phyloP scores from a whole-genome alignment of 1,140 invertebrate species.

The Papilio xuthus region DNA sequence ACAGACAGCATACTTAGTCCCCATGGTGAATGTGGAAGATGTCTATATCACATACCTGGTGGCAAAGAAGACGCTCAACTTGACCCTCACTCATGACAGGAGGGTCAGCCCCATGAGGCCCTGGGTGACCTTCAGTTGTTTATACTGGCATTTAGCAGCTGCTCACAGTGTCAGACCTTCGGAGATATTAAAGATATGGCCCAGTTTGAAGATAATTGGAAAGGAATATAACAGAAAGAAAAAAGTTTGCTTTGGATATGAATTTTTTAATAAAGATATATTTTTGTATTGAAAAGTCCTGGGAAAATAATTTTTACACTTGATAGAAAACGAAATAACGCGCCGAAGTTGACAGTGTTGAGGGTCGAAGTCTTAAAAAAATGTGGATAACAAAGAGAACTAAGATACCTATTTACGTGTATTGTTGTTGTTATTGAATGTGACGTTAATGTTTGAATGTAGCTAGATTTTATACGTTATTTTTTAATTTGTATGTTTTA shows the following conservation, averaged over 20 bases:
- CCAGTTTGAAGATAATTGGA: constrained; percentile 43
- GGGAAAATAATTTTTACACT: too few species aligned
- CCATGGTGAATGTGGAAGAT: constrained; percentile 71
- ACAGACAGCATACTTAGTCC: constrained; percentile 47
- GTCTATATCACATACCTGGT: constrained; percentile 71
- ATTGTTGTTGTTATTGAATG: too few species aligned
- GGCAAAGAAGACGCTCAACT: constrained; percentile 47
- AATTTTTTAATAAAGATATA: constrained; percentile 48
- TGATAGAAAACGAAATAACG: too few species aligned
- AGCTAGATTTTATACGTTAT: too few species aligned
- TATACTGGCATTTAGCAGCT: constrained; percentile 57
- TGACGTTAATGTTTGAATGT: too few species aligned
- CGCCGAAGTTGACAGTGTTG: background rate
- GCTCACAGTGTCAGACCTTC: constrained; percentile 54
- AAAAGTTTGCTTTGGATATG: constrained; percentile 47
- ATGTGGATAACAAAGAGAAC: background rate
- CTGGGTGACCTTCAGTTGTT: constrained; percentile 47
- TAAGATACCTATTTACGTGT: too few species aligned
- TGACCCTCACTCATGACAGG: constrained; percentile 58
- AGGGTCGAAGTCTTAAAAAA: background rate
- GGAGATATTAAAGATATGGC: constrained; percentile 55
- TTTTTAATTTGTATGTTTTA: too few species aligned
- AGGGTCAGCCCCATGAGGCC: constrained; percentile 66
- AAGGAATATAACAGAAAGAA: constrained; percentile 37
- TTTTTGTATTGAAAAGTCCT: constrained; percentile 51